Evolutionary conservation across 2,113 vertebrate genomes (phyloP).

Genomic region (Gobius niger): DNA sequence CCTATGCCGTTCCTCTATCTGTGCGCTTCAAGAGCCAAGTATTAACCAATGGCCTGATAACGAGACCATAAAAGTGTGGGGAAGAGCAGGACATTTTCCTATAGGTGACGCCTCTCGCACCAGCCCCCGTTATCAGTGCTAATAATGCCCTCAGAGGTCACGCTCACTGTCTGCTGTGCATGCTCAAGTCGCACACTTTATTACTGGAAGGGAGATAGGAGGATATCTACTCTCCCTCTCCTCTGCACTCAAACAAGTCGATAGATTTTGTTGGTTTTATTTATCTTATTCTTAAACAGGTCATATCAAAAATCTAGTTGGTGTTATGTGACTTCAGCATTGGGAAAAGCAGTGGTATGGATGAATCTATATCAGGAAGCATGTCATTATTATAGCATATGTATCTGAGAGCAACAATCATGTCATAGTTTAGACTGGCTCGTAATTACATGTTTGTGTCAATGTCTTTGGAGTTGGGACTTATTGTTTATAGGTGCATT

Average conservation of each 20-base stretch:
- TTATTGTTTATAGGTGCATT: slow-evolving; percentile 63
- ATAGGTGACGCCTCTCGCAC: slow-evolving; percentile 28
- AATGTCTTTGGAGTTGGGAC: slow-evolving; percentile 44
- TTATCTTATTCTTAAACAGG: too few relatives aligned
- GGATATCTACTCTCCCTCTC: not conserved
- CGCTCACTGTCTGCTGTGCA: slow-evolving; percentile 42
- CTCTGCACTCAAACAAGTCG: too few relatives aligned
- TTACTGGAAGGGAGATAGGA: slow-evolving; percentile 13
- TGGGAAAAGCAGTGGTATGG: not conserved
- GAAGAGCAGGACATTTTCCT: slow-evolving; percentile 47
- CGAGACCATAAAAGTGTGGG: slow-evolving; percentile 57
- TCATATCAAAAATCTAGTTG: too few relatives aligned
- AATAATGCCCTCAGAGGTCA: slow-evolving; percentile 54
- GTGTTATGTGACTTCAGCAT: not conserved
- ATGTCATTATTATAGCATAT: slow-evolving; percentile 9
- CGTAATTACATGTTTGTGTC: slow-evolving; percentile 60
- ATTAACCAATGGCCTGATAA: slow-evolving; percentile 67
- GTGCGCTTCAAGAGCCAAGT: slow-evolving; percentile 40
- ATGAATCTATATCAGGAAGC: not conserved
- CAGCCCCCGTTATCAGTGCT: slow-evolving; percentile 52
- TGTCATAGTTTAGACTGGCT: slow-evolving; percentile 52
- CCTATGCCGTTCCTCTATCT: slow-evolving; percentile 42
- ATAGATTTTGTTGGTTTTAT: not conserved
- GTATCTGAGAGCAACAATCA: slow-evolving; percentile 39
- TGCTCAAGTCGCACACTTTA: slow-evolving; percentile 18